Evolutionary conservation across 2,113 vertebrate genomes (phyloP).

Genomic region (Pseudorasbora parva): DNA sequence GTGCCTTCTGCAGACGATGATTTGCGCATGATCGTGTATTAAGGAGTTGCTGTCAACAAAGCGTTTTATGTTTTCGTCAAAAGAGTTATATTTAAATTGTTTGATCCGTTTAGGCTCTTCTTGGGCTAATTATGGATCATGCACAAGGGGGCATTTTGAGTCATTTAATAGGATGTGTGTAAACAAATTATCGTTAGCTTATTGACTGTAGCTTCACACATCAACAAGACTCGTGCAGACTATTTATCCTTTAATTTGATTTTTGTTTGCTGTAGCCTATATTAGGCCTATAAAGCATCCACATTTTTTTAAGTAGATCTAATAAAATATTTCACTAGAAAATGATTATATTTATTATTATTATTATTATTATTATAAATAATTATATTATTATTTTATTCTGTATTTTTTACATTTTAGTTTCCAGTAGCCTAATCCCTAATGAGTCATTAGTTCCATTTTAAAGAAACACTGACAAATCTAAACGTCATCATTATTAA

Average conservation of each 20-base stretch:
- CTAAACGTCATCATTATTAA: not conserved
- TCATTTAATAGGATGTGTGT: not conserved
- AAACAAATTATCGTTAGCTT: too few relatives aligned
- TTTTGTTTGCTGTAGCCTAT: not conserved
- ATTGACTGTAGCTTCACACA: too few relatives aligned
- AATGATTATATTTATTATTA: too few relatives aligned
- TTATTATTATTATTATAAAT: too few relatives aligned
- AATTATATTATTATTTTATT: too few relatives aligned
- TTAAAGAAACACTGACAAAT: not conserved
- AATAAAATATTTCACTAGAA: too few relatives aligned
- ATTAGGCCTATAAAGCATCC: too few relatives aligned
- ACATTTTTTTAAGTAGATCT: not conserved
- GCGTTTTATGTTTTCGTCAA: not conserved
- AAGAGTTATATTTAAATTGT: not conserved
- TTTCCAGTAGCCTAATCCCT: too few relatives aligned
- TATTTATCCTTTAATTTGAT: not conserved
- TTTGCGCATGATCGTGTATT: not conserved
- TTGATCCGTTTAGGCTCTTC: not conserved
- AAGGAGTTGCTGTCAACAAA: not conserved
- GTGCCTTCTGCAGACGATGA: not conserved
- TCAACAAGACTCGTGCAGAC: not conserved
- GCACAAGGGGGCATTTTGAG: not conserved
- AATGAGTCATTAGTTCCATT: not conserved
- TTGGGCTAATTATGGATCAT: not conserved
- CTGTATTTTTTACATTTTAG: not conserved